Evolutionary conservation across 2,797 vertebrate genomes (phyloP).

Genomic region (Mallotus villosus): DNA sequence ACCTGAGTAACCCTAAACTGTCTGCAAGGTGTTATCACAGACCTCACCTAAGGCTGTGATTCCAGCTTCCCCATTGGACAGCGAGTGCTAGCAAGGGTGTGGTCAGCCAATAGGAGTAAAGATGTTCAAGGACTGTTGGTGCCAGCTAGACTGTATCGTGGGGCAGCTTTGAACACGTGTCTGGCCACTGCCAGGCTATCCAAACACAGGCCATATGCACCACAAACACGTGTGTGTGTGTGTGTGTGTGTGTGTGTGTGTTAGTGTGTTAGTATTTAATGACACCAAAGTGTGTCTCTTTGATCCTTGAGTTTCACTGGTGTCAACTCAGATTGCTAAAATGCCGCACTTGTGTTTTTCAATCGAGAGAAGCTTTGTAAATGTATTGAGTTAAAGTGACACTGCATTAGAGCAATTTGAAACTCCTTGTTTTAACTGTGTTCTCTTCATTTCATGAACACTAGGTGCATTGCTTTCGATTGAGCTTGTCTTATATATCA

Average conservation of each 20-base stretch:
- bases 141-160: background rate
- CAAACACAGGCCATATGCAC: background rate
- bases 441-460: no score
- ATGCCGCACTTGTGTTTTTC: no score
- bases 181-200: background rate
- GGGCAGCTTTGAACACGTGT: background rate
- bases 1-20: constrained; percentile 49
- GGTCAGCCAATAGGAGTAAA: constrained; percentile 19
- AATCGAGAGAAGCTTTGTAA: no score
- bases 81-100: background rate
- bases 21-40: constrained; percentile 29
- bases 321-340: no score
- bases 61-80: constrained; percentile 18
- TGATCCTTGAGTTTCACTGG: background rate
- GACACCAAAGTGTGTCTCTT: background rate
- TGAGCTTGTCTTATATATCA: background rate
- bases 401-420: no score
- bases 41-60: constrained; percentile 20
- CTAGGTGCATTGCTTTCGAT: no score
- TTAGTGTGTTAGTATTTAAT: background rate
- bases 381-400: no score
- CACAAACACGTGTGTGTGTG: no score
- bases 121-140: background rate
- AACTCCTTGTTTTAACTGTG: no score
- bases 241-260: no score